Evolutionary conservation across 2,113 vertebrate genomes (phyloP).

Genomic region (Laticauda colubrina): DNA sequence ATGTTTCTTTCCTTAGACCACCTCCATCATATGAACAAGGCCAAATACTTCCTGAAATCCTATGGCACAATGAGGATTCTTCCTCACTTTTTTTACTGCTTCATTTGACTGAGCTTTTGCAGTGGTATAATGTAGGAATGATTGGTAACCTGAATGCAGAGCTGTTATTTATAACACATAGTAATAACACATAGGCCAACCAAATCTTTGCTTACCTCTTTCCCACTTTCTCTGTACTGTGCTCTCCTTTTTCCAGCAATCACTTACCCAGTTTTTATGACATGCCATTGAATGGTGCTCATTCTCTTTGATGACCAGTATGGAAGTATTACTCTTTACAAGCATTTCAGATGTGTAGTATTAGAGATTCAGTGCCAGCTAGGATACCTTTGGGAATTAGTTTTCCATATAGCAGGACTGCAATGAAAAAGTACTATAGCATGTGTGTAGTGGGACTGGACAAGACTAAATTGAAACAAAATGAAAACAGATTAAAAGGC

Average conservation of each 20-base stretch:
- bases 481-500: constrained; percentile 12
- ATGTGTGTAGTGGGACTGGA: background rate
- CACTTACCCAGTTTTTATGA: accelerated
- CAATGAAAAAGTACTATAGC: background rate
- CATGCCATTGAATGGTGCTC: background rate
- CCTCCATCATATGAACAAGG: background rate
- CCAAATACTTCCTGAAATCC: background rate
- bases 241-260: background rate
- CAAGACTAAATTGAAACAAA: constrained; percentile 1
- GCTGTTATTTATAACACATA: accelerated
- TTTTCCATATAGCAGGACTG: background rate
- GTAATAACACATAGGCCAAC: background rate
- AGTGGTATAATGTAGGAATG: background rate
- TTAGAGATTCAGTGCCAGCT: accelerated
- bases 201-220: background rate
- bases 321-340: background rate
- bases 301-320: background rate
- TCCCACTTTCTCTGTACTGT: accelerated
- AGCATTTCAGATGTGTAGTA: background rate
- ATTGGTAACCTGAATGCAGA: background rate
- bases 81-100: constrained; percentile 47
- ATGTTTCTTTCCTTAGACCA: background rate
- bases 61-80: background rate
- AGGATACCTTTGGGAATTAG: background rate
- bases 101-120: constrained; percentile 64